phyloP scores from a whole-genome alignment of 2,888 invertebrate genomes.

The Hydroisotoma schaefferi region DNA sequence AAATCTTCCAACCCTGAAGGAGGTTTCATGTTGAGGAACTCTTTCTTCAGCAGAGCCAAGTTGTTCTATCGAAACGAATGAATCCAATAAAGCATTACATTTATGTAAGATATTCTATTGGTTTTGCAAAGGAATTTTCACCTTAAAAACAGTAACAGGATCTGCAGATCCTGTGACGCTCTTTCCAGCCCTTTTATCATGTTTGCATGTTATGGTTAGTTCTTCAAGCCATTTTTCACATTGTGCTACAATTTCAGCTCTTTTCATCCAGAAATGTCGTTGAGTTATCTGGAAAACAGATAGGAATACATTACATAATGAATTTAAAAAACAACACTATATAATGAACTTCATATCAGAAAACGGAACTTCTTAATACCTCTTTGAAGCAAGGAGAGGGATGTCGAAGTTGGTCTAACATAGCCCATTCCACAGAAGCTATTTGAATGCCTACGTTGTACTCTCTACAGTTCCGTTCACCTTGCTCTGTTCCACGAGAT shows the following conservation, averaged over 20 bases:
- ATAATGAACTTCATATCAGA: background rate
- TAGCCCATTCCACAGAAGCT: conserved; percentile 92
- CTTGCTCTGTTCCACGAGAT: conserved; percentile 80
- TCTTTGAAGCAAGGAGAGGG: conserved; percentile 89
- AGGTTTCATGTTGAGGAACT: conserved; percentile 75
- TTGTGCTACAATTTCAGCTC: conserved; percentile 82
- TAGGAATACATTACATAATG: background rate
- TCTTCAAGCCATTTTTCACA: conserved; percentile 88
- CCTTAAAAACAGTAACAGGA: conserved; percentile 48
- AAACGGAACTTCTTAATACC: conserved; percentile 57
- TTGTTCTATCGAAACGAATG: conserved; percentile 63
- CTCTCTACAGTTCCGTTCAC: conserved; percentile 83
- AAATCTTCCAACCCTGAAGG: conserved; percentile 72
- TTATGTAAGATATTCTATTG: background rate
- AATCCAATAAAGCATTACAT: too few species aligned
- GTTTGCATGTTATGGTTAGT: conserved; percentile 67
- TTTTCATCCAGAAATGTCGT: conserved; percentile 91
- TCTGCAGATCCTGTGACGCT: conserved; percentile 45
- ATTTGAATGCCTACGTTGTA: conserved; percentile 94
- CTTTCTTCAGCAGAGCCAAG: conserved; percentile 78
- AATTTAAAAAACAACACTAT: background rate
- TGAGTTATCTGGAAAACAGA: conserved; percentile 67
- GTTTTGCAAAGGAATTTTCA: conserved; percentile 21
- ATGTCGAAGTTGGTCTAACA: conserved; percentile 86
- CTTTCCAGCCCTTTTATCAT: conserved; percentile 67